These are phyloP conservation scores for Pemphredon lugubris DNA, from an alignment of 2,888 invertebrate genomes.

Conservation along the genomic window DNA sequence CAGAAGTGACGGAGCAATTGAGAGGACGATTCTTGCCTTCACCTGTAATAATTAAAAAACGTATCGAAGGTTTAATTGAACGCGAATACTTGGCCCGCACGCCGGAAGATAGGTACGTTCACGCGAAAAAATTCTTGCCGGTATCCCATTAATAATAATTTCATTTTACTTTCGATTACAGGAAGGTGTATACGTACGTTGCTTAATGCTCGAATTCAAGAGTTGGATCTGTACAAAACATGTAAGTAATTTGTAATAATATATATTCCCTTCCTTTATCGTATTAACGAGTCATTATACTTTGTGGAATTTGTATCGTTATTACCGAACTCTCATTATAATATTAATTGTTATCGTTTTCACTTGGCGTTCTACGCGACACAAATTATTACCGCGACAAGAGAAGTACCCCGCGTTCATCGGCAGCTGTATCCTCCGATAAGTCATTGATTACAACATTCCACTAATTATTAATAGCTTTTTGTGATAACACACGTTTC, in stretches of 20 bases:
- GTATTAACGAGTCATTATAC: slow-evolving; percentile 47
- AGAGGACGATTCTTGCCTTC: slow-evolving; percentile 98
- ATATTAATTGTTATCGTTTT: slow-evolving; percentile 40
- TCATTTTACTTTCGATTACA: slow-evolving; percentile 74
- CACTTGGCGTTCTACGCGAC: slow-evolving; percentile 40
- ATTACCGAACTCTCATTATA: slow-evolving; percentile 33
- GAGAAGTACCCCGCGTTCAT: slow-evolving; percentile 55
- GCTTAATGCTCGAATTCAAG: slow-evolving; percentile 85
- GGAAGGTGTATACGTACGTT: slow-evolving; percentile 97
- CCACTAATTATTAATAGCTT: slow-evolving; percentile 24
- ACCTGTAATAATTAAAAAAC: slow-evolving; percentile 98
- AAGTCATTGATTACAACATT: slow-evolving; percentile 36
- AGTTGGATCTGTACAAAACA: slow-evolving; percentile 77
- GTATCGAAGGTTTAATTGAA: slow-evolving; percentile 99
- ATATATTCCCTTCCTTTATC: slow-evolving; percentile 36
- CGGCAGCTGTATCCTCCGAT: slow-evolving; percentile 5
- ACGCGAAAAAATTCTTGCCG: background rate
- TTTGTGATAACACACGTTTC: slow-evolving; percentile 5
- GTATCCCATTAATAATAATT: background rate
- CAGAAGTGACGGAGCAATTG: slow-evolving; percentile 98
- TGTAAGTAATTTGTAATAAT: slow-evolving; percentile 68
- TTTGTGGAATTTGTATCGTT: slow-evolving; percentile 41
- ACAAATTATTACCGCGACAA: slow-evolving; percentile 21
- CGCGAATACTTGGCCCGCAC: slow-evolving; percentile 99
- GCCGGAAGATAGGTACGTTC: slow-evolving; percentile 91